These are phyloP conservation scores for Odontothrips loti DNA, from an alignment of 2,888 invertebrate genomes.

Conservation along the genomic window DNA sequence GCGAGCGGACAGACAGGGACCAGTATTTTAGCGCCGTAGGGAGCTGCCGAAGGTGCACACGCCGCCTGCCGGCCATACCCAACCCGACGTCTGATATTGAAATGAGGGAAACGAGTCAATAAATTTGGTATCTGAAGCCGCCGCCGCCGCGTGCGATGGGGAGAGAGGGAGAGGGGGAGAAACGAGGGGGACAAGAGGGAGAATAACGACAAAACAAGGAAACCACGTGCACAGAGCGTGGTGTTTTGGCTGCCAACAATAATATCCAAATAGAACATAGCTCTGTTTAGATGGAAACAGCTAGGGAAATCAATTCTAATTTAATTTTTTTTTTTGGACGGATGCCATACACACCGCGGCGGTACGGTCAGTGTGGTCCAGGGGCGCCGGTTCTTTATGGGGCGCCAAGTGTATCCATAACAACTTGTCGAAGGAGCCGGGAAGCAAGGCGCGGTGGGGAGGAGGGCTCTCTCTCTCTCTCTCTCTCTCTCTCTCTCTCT, in stretches of 20 bases:
- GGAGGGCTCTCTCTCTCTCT: neutral
- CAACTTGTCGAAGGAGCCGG: conserved; percentile 15
- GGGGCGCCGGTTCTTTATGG: neutral
- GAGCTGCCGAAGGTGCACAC: neutral
- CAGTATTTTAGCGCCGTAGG: conserved; percentile 10
- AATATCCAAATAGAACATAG: neutral
- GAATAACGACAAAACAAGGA: neutral
- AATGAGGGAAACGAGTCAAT: conserved; percentile 20
- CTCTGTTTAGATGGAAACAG: neutral
- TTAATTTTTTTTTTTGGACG: neutral
- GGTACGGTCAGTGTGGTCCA: conserved; percentile 6
- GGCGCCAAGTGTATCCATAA: conserved; percentile 26
- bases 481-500: neutral
- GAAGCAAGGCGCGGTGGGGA: neutral
- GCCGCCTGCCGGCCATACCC: neutral
- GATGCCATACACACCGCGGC: too few species aligned
- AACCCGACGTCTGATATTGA: neutral
- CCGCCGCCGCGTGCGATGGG: neutral
- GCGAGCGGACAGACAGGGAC: too few species aligned
- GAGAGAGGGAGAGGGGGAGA: neutral
- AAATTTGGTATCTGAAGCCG: neutral
- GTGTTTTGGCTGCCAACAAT: neutral
- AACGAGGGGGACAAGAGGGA: neutral
- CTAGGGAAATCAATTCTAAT: neutral
- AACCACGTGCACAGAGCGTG: neutral